Percentiles rank a stretch among this genome's conserved stretches.
Evolutionary conservation across 2,113 vertebrate species (phyloP).

Genomic region (Scartelaos histophorus): DNA sequence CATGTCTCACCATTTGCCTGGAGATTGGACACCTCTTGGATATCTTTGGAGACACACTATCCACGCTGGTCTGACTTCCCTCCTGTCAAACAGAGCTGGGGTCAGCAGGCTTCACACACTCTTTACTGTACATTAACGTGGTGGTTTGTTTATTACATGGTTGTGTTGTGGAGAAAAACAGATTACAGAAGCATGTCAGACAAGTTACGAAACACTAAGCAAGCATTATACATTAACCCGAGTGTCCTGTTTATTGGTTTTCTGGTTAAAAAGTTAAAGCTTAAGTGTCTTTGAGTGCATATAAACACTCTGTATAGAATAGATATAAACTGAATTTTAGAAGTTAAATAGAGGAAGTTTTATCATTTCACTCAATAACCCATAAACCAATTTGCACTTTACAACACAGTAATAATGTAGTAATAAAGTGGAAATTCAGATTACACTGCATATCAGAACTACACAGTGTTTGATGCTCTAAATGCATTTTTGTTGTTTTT

Average conservation of each 20-base stretch:
- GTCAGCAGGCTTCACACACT: constrained; percentile 17
- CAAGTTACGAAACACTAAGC: neutral
- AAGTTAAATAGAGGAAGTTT: neutral
- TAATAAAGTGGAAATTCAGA: too few species aligned
- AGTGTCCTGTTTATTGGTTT: constrained; percentile 36
- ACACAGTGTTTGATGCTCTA: too few species aligned
- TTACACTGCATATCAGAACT: too few species aligned
- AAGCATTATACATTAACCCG: constrained; percentile 38
- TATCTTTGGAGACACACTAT: constrained; percentile 65
- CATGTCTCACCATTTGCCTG: constrained; percentile 68
- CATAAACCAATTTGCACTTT: neutral
- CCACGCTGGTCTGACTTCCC: constrained; percentile 50
- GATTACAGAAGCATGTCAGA: neutral
- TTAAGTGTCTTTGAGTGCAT: neutral
- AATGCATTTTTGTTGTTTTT: too few species aligned
- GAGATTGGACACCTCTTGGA: constrained; percentile 61
- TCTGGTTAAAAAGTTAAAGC: constrained; percentile 3
- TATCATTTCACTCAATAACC: neutral
- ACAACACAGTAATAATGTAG: neutral
- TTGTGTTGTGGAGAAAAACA: neutral
- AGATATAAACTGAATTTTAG: neutral
- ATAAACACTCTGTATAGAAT: neutral
- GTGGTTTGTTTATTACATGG: neutral
- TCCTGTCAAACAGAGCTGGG: constrained; percentile 57
- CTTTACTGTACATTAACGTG: neutral